These are phyloP conservation scores for Struthio camelus DNA, from an alignment of 2,113 vertebrate species.

Conservation along the genomic window DNA sequence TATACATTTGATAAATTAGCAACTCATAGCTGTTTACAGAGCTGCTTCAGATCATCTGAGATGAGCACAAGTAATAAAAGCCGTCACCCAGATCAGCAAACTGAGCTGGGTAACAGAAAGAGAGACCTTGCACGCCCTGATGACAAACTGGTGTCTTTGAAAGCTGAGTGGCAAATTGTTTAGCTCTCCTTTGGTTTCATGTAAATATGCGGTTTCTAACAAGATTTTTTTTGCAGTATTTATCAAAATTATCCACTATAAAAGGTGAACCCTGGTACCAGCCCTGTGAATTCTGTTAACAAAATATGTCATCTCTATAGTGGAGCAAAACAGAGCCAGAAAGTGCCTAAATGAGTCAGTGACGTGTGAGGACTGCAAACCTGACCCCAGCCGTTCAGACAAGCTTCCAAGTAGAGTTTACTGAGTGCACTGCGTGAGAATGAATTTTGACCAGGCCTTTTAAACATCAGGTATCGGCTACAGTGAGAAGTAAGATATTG, in stretches of 20 bases:
- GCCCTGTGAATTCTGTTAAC: neutral
- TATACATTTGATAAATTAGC: neutral
- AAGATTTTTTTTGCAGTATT: neutral
- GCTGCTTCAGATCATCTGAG: neutral
- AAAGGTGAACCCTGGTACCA: neutral
- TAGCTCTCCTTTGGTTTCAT: neutral
- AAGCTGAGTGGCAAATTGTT: neutral
- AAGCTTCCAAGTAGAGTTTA: rapidly evolving
- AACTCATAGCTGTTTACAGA: neutral
- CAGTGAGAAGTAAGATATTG: neutral
- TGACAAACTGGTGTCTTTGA: neutral
- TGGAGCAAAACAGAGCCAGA: neutral
- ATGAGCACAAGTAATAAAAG: neutral
- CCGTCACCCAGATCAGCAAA: neutral
- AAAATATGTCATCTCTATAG: neutral
- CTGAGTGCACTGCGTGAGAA: rapidly evolving
- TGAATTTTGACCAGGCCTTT: neutral
- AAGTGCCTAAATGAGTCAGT: neutral
- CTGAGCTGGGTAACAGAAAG: neutral
- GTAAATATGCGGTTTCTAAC: neutral
- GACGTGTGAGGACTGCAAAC: neutral
- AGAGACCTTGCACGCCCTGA: neutral
- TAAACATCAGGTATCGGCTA: neutral
- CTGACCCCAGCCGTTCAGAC: neutral
- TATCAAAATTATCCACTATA: neutral